phyloP scores from a whole-genome alignment of 2,797 vertebrate species.

The Coccyzus lansbergi region DNA sequence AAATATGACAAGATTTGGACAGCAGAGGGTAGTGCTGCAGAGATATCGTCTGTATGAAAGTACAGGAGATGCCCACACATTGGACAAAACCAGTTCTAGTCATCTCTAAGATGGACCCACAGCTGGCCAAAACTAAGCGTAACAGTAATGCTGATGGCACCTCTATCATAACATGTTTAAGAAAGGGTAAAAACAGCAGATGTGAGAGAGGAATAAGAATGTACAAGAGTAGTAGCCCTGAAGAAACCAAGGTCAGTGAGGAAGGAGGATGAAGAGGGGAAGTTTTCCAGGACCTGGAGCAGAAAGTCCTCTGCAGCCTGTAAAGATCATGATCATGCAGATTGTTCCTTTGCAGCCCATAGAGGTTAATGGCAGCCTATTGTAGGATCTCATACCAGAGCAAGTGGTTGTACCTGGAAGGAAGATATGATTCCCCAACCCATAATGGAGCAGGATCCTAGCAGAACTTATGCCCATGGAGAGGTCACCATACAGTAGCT shows the following conservation, averaged over 20 bases:
- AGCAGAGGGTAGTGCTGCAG: neutral
- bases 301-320: neutral
- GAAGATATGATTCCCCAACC: neutral
- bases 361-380: neutral
- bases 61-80: neutral
- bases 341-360: neutral
- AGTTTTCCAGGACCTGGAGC: neutral
- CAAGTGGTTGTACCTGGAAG: neutral
- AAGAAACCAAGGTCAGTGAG: neutral
- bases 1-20: neutral
- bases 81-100: neutral
- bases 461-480: neutral
- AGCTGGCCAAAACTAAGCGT: neutral
- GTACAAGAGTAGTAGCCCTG: neutral
- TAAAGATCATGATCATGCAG: too few species aligned
- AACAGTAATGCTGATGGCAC: neutral
- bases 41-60: neutral
- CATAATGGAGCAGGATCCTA: neutral
- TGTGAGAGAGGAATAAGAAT: neutral
- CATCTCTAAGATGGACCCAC: rapidly evolving
- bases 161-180: neutral
- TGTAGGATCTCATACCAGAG: neutral
- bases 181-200: neutral
- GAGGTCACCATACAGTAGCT: rapidly evolving
- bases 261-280: neutral